Evolutionary conservation across 2,888 invertebrate species (phyloP), one percentile per base, ranked within the genome.

Genomic region (Stenoptilia bipunctidactyla): DNA sequence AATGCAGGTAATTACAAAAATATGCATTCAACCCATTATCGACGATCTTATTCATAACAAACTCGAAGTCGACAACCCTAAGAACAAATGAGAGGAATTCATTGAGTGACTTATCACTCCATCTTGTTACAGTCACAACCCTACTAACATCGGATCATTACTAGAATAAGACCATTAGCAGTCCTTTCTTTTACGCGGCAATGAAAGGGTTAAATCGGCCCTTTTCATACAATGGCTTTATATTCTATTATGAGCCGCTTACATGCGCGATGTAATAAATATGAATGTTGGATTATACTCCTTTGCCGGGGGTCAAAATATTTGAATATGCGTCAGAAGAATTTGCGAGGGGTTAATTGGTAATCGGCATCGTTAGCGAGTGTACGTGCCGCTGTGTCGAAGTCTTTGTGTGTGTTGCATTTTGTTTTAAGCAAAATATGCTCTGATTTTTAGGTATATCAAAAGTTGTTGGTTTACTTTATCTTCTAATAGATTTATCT

Each of bases 261-360:
- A 80, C 77, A 80, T 75, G 82, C 72, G 70, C 74, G 71, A 80
- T 76, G 77, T 76, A 71, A 77, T 83, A 83, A 82, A 82, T 83
- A 80, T 82, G 82, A 82, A 82, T 80, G 83, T 76, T 71, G 70
- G 75, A 76, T 80, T 79, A 80, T 69, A 59, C 71, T 72, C 61
- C 71, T 74, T 72, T 67, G 73, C 69, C 67, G 63, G 72, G 79
- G 83, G 82, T 80, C 83, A 82, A 74, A 82, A 82, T 80, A 82
- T 83, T 83, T 80, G 72, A 83, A 83, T 82, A 77, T 73, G 71
- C 70, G 58, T 65, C 59, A 54, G 65, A 59, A 64, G 71, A 72
- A 79, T 72, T 80, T 77, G 75, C 65, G 59, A 68, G 71, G 79
- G 80, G 79, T 76, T 82, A 80, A 80, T 79, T 77, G 70, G 61